Base-by-base conservation (phyloP, 2,113 vertebrate species). In the Leptosomus discolor region DNA sequence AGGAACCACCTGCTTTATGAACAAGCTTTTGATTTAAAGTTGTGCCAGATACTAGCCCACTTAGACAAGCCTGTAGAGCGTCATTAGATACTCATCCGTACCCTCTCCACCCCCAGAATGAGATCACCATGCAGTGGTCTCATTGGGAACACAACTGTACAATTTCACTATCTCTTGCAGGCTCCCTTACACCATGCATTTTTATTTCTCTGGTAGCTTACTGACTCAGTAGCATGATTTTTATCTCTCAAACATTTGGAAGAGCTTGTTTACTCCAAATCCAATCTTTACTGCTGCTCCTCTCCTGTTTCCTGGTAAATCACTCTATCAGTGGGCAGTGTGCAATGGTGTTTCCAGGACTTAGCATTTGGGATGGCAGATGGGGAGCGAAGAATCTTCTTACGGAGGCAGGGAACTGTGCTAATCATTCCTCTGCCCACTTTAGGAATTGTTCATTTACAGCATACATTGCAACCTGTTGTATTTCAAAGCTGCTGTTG, bases 311-410 rank as follows among this genome's bases (percentile, higher is more conserved):
- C 82, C 69, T 94, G 75, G 71, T 95, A 96, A 92, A 92, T 67
- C 69, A 86, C 82, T 86, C 69, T 32, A 75, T 80, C 77, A 85
- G 83, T 92, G 94, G 80, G 94, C 88, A 96, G 85, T 17, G 46
- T 88, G 86, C 85, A 94, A 74, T 78, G 68, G 85, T 95, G 80
- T 88, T 97, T 93, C 93, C 82, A 97, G 88, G 81, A 94, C 85
- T 78, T 61, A 94, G 65, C 94, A 92, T 95, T 94, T 96, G 91
- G 86, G 76, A 91, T 92, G 73, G 95, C 94, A 97, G 92, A 95
- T 94, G 91, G 92, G 53, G 51, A 89, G 70, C 1, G 23, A 95
- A 95, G 81, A 82, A 94, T 94, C 87, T 94, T 95, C 84, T 92
- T 80, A 96, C 0, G 29, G 71, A 96, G 94, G 75, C 92, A 93